Evolutionary conservation across 2,888 invertebrate species (phyloP).

Genomic region (Cantharis nigra): DNA sequence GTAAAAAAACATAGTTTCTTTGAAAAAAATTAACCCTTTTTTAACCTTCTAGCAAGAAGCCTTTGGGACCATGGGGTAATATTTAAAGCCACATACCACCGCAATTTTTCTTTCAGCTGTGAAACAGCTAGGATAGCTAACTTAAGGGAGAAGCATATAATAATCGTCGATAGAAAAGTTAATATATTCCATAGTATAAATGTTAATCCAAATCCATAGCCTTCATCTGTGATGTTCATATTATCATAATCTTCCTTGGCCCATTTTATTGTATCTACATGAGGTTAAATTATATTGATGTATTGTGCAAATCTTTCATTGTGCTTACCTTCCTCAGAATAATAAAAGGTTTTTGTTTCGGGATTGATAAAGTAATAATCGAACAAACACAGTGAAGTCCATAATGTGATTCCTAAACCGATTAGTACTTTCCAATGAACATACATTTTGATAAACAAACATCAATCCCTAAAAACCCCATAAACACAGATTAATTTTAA

Average conservation of each 20-base stretch:
- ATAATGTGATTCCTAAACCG: conserved; percentile 44
- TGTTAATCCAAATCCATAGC: conserved; percentile 1
- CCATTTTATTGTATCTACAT: conserved; percentile 15
- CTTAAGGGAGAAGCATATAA: conserved; percentile 2
- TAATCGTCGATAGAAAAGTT: conserved; percentile 10
- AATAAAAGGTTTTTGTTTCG: conserved; percentile 20
- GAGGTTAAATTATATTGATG: neutral
- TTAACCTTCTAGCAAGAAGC: neutral
- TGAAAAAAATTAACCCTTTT: neutral
- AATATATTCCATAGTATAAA: conserved; percentile 17
- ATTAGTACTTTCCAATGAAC: conserved; percentile 45
- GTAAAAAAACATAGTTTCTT: neutral
- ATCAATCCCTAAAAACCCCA: neutral
- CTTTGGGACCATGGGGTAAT: neutral
- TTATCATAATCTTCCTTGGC: conserved; percentile 1
- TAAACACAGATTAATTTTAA: neutral
- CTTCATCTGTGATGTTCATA: neutral
- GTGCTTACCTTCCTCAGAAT: conserved; percentile 9
- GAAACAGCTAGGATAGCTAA: neutral
- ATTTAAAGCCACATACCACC: neutral
- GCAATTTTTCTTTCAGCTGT: neutral
- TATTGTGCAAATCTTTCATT: neutral
- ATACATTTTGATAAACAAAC: conserved; percentile 34
- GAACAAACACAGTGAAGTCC: conserved; percentile 42
- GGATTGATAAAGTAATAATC: conserved; percentile 36